Evolutionary conservation across 2,113 vertebrate species (phyloP).

Genomic region (Perca flavescens): DNA sequence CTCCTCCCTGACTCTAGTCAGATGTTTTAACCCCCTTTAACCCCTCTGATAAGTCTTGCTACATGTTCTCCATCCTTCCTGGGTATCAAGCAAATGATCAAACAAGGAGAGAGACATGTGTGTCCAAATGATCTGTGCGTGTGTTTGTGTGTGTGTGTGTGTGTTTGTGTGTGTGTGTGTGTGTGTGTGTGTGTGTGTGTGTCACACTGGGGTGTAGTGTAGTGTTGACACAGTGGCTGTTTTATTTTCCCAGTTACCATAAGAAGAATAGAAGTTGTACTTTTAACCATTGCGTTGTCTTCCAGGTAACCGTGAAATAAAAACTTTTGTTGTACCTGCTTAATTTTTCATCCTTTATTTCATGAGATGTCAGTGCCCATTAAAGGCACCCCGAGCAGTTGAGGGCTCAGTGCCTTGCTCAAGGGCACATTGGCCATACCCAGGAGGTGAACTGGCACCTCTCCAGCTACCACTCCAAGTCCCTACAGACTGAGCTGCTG

Average conservation of each 20-base stretch:
- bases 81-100: constrained; percentile 42
- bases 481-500: no score
- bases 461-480: no score
- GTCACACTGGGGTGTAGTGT: neutral
- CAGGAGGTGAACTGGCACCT: no score
- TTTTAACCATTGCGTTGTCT: no score
- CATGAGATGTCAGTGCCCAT: no score
- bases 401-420: no score
- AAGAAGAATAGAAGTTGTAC: no score
- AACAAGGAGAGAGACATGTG: constrained; percentile 12
- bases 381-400: no score
- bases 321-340: no score
- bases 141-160: constrained; percentile 20
- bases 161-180: neutral
- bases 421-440: no score
- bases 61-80: constrained; percentile 18
- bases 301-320: no score
- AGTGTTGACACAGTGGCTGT: neutral
- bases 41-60: constrained; percentile 10
- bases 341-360: no score
- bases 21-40: constrained; percentile 57
- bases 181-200: constrained; percentile 21
- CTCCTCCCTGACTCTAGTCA: constrained; percentile 49
- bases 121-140: neutral
- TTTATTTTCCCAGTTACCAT: neutral